These are phyloP conservation scores for Siniperca undulata DNA, from an alignment of 2,797 vertebrate genomes.

Conservation along the genomic window DNA sequence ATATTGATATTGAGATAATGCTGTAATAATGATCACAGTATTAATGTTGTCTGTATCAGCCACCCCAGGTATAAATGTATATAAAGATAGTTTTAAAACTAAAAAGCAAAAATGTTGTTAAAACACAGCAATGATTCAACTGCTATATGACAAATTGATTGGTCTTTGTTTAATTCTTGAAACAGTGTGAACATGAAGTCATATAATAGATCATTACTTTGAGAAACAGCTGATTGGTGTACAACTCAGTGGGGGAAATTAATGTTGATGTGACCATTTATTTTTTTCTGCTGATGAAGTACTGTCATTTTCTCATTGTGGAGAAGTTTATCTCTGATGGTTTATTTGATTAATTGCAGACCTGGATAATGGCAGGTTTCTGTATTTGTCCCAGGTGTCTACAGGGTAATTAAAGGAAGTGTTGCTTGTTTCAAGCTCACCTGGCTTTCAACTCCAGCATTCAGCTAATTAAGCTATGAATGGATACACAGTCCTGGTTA, in stretches of 20 bases:
- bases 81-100: neutral
- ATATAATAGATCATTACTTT: conserved; percentile 30
- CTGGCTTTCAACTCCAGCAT: conserved; percentile 49
- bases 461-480: conserved; percentile 53
- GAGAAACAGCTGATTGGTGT: conserved; percentile 25
- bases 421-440: conserved; percentile 17
- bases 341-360: conserved; percentile 62
- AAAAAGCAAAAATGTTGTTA: neutral
- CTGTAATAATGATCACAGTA: neutral
- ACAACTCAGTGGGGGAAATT: conserved; percentile 33
- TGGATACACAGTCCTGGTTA: conserved; percentile 21
- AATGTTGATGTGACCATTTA: conserved; percentile 53
- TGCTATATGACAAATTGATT: neutral
- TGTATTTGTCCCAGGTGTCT: conserved; percentile 54
- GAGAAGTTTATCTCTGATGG: conserved; percentile 38
- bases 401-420: conserved; percentile 49
- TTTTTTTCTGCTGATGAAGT: conserved; percentile 51
- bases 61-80: neutral
- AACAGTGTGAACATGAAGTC: conserved; percentile 5
- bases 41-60: neutral
- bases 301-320: conserved; percentile 44
- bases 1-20: neutral
- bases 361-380: conserved; percentile 46
- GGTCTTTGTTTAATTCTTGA: conserved; percentile 13
- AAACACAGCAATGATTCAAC: neutral